Evolutionary conservation across 2,797 vertebrate genomes (phyloP).

Genomic region (Cyprinella venusta): DNA sequence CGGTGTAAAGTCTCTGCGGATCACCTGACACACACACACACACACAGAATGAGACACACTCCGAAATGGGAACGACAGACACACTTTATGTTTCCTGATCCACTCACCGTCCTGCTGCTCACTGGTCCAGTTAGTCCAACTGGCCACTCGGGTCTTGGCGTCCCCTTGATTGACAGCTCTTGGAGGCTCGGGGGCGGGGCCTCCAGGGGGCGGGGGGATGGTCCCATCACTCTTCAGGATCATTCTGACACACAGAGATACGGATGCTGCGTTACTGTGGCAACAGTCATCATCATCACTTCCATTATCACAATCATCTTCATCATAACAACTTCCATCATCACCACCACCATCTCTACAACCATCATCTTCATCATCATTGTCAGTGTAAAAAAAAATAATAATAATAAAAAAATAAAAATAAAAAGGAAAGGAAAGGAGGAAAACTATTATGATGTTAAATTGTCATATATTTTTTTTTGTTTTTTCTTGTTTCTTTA

Average conservation of each 20-base stretch:
- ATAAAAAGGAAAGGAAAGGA: too few species aligned
- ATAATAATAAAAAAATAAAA: too few species aligned
- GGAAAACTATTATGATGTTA: too few species aligned
- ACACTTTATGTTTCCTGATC: neutral
- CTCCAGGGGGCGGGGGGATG: slow-evolving; percentile 88
- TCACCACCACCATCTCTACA: too few species aligned
- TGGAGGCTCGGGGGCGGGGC: slow-evolving; percentile 85
- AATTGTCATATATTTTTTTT: too few species aligned
- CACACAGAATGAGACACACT: neutral
- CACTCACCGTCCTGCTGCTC: slow-evolving; percentile 84
- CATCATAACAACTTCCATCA: too few species aligned
- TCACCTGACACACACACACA: slow-evolving; percentile 75
- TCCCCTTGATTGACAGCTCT: slow-evolving; percentile 81
- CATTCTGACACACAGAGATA: slow-evolving; percentile 75
- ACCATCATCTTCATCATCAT: too few species aligned
- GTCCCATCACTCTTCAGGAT: slow-evolving; percentile 85
- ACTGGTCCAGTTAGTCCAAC: slow-evolving; percentile 87
- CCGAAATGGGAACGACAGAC: neutral
- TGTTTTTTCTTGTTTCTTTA: too few species aligned
- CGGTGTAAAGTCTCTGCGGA: slow-evolving; percentile 69
- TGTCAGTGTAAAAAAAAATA: too few species aligned
- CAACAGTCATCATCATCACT: neutral
- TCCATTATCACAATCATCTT: too few species aligned
- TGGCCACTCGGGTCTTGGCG: slow-evolving; percentile 84
- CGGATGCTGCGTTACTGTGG: slow-evolving; percentile 37